phyloP scores from a whole-genome alignment of 2,113 vertebrate species.

The Mustela lutreola region DNA sequence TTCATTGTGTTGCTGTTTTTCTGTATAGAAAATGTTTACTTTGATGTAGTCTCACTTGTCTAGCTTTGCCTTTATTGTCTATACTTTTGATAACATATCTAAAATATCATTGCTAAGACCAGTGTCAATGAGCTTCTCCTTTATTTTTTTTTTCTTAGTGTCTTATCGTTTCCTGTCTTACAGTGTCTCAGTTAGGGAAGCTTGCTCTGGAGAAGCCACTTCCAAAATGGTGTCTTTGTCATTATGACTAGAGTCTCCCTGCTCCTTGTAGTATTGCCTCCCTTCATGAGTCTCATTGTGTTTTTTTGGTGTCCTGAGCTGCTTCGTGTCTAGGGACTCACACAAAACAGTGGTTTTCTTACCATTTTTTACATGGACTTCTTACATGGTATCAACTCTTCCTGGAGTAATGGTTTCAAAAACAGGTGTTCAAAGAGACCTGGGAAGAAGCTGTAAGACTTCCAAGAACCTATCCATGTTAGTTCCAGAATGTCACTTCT shows the following conservation, averaged over 20 bases:
- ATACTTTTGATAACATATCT: background rate
- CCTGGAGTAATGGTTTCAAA: background rate
- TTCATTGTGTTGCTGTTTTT: background rate
- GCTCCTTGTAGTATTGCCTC: background rate
- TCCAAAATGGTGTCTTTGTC: background rate
- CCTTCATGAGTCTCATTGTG: background rate
- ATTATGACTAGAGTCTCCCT: background rate
- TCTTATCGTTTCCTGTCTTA: background rate
- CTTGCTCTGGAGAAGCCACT: background rate
- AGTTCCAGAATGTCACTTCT: background rate
- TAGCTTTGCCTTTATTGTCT: background rate
- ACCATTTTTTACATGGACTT: background rate
- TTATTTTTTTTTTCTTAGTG: background rate
- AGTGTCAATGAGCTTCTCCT: background rate
- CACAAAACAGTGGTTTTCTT: background rate
- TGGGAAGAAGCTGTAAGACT: background rate
- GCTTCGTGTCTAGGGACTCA: background rate
- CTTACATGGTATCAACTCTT: background rate
- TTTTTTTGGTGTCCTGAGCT: background rate
- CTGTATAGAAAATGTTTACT: background rate
- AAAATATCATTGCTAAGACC: background rate
- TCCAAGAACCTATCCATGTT: background rate
- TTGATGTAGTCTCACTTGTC: background rate
- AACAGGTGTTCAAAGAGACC: background rate
- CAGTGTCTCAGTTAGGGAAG: background rate